Conservation (phyloP, 2,797 vertebrate genomes). For the Dendrocincla tyrannina region DNA sequence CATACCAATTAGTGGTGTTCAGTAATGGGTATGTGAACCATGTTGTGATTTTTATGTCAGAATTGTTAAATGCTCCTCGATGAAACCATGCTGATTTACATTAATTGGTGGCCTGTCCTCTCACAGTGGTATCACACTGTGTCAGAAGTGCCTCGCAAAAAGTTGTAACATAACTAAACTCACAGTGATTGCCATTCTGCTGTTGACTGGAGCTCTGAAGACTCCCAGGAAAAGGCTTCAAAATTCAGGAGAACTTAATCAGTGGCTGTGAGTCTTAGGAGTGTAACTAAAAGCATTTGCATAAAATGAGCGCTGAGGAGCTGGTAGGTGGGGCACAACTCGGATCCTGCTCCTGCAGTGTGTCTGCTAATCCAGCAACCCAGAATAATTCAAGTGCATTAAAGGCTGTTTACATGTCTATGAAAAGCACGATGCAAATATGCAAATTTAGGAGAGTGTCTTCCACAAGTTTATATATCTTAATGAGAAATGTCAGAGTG, state of each 20-base stretch:
- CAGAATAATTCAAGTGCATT: not conserved
- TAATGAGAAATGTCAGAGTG: not conserved
- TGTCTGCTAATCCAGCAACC: not conserved
- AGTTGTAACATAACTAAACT: not conserved
- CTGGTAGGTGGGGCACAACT: not conserved
- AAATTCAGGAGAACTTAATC: not conserved
- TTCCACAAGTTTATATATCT: conserved; percentile 16
- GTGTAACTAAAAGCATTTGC: not conserved
- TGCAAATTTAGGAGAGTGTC: not conserved
- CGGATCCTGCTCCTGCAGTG: not conserved
- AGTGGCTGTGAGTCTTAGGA: not conserved
- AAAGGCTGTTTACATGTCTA: not conserved
- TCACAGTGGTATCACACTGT: not conserved
- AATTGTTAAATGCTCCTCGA: not conserved
- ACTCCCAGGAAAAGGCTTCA: not conserved
- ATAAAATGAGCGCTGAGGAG: not conserved
- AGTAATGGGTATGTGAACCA: not conserved
- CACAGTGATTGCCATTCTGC: not conserved
- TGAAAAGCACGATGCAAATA: conserved; percentile 18
- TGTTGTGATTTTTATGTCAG: conserved; percentile 18
- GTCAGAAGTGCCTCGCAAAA: not conserved
- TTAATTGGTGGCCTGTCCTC: conserved; percentile 33
- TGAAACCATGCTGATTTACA: not conserved
- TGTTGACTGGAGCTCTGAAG: not conserved
- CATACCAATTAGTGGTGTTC: not conserved